Evolutionary conservation across 2,797 vertebrate species (phyloP), one percentile per base, ranked within the genome.

Genomic region (Eutrigla gurnardus): DNA sequence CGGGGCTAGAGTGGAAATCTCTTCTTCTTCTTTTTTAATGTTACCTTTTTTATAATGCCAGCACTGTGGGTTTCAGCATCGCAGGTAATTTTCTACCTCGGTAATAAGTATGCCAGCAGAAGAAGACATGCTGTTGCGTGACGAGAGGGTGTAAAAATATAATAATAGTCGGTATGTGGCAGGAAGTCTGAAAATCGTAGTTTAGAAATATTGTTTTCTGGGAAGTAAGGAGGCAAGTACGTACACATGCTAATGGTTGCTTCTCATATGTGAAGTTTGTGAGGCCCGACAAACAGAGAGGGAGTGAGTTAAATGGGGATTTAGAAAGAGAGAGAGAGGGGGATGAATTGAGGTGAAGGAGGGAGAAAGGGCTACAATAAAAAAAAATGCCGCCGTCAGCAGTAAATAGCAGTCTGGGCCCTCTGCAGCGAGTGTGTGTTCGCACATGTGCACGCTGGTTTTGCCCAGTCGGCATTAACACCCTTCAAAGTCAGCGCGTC

Each of bases 401-500:
- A 93, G 72, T 81, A 85, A 90, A 49, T 86, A 42, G 18, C 86
- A 65, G 90, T 83, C 85, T 89, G 77, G 86, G 82, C 86, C 85
- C 88, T 91, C 88, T 84, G 86, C 87, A 85, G 90, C 18, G 82
- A 85, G 82, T 78, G 81, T 83, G 82, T 83, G 82, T 91, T 88
- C 73, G 71, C 83, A 87, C 75, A 35, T 86, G 86, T 85, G 82
- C 88, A 83, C 78, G 57, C 81, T 75, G 85, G 70, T 77, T 92
- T 78, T 91, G 91, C 88, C 85, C 84, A 87, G 88, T 91, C 83
- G 91, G 88, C 87, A 89, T 81, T 92, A 92, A 93, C 91, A 92
- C 91, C 88, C 84, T 90, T 92, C 84, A 92, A 92, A 93, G 92
- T 93, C 90, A 92, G 85, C 49, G 77, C 17, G 86, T 90, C 92